These are phyloP conservation scores for Rhincodon typus DNA, from an alignment of 2,797 vertebrate genomes.

Conservation along the genomic window DNA sequence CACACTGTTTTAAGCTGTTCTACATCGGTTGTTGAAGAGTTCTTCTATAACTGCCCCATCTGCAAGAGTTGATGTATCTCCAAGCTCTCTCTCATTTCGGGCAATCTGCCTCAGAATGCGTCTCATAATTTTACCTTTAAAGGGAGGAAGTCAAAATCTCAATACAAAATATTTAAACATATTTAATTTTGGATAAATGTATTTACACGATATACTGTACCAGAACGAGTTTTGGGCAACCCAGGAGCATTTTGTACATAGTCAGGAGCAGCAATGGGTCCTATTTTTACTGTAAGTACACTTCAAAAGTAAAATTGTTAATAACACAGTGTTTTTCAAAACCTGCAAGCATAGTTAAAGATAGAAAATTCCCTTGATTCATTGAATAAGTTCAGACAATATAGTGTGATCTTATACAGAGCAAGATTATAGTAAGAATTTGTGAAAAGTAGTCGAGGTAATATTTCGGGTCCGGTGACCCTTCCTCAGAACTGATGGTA, in stretches of 20 bases:
- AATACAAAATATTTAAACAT: background rate
- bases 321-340: background rate
- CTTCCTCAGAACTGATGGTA: too few relatives aligned
- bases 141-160: background rate
- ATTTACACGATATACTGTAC: constrained; percentile 52
- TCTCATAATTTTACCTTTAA: constrained; percentile 90
- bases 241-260: constrained; percentile 87
- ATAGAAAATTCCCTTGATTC: background rate
- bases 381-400: background rate
- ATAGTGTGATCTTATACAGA: background rate
- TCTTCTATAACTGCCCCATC: constrained; percentile 76
- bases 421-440: background rate
- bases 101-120: constrained; percentile 86
- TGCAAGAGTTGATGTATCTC: constrained; percentile 83
- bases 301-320: background rate
- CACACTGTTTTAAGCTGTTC: constrained; percentile 43
- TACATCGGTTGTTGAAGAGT: constrained; percentile 78
- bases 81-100: constrained; percentile 76
- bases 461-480: too few relatives aligned
- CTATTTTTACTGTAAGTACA: too few relatives aligned
- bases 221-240: constrained; percentile 93
- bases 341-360: background rate
- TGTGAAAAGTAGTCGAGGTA: too few relatives aligned
- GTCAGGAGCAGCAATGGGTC: constrained; percentile 94
- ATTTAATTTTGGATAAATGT: background rate